Evolutionary conservation across 2,797 vertebrate genomes (phyloP), one percentile per base, ranked within the genome.

Genomic region (Cetoscarus ocellatus): DNA sequence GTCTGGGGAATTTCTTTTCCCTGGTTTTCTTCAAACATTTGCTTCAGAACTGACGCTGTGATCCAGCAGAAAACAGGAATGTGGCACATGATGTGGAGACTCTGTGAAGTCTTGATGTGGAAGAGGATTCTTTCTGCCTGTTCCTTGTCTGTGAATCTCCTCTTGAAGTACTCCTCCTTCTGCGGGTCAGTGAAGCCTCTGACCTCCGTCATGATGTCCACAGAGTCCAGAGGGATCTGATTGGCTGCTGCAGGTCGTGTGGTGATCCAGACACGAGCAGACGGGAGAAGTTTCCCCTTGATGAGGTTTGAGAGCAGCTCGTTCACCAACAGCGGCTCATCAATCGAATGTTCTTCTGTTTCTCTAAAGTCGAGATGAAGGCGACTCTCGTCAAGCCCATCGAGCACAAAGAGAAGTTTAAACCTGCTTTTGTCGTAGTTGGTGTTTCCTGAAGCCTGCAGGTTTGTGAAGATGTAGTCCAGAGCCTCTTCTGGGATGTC

Each of bases 131-230:
- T 67, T 10, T 9, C 1, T 10, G 35, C 58, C 15, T 8, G 5
- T 44, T 56, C 7, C 10, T 11, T 4, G 14, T 70, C 49, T 38
- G 7, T 14, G 27, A 59, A 69, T 36, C 62, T 71, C 19, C 47
- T 77, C 18, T 12, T 66, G 61, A 81, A 81, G 61, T 70, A 81
- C 18, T 77, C 69, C 27, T 73, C 79, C 69, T 81, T 81, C 42
- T 80, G 64, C 9, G 14, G 51, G 18, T 79, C 71, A 18, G 61
- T 76, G 50, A 80, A 80, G 14, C 78, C 79, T 52, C 73, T 76
- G 11, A 81, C 73, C 47, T 73, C 79, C 50, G 73, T 77, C 56
- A 73, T 8, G 7, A 53, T 61, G 73, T 73, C 66, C 8, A 77
- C 19, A 11, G 12, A 54, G 5, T 76, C 55, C 1, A 10, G n/a